Evolutionary conservation across 2,888 invertebrate species (phyloP), one percentile per base, ranked within the genome.

Genomic region (Drosophila austrosaltans): DNA sequence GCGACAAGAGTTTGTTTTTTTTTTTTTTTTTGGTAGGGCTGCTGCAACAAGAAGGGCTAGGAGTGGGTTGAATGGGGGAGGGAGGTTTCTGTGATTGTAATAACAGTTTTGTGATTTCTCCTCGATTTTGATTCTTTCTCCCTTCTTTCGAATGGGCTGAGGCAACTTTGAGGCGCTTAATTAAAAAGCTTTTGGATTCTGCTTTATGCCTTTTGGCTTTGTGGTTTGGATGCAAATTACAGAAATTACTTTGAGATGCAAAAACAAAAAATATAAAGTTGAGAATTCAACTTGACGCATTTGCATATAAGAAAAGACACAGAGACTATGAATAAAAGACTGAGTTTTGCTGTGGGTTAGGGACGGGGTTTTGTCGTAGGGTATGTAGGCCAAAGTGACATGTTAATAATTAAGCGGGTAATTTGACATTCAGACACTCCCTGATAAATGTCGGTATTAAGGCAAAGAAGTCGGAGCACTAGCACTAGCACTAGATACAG

Each of bases 71-170:
- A 66, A 16, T 8, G 56, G 6, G 28, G 30, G 16, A n/a, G 5
- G 53, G 16, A 20, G 48, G 3, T 3, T 69, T 60, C 54, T 76
- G 76, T 82, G 78, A 87, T 87, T 84, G 72, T 87, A 89, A 89
- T 89, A 89, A 89, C 72, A 77, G 87, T 89, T 84, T 81, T 89
- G 60, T 74, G 72, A 89, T 78, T 87, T 71, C 73, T 72, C 64
- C 81, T 76, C 68, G 76, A 77, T 79, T 71, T 76, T 68, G 68
- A 78, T 74, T 65, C 63, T 54, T 60, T 61, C 70, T 71, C 70
- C 54, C 65, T 36, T 57, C 74, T 73, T 87, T 78, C 22, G 8
- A 69, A 74, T 77, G 68, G 74, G 12, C 63, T 71, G 84, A 75
- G 81, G 63, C 78, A 71, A 81, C 79, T 82, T 76, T 80, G 82